Base-by-base conservation (phyloP, 2,113 vertebrate species). In the Strigops habroptila region DNA sequence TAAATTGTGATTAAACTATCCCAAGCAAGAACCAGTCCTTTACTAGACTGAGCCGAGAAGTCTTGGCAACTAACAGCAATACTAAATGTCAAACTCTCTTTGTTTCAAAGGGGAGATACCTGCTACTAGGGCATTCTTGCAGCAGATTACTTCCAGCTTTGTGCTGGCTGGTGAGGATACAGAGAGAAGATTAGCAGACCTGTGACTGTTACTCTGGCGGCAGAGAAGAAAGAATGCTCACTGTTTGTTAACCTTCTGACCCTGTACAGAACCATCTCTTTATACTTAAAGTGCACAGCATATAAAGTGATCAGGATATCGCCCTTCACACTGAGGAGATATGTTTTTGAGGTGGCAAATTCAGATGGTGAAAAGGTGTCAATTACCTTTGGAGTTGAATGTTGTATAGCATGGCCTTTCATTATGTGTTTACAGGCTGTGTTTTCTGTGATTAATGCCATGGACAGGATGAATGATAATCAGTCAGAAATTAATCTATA, bases 271-370 rank as follows among this genome's bases (percentile, higher is more conserved):
- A 53, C 4, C 1, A 6, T 23, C 12, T 55, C 16, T 70, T 52
- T 53, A 60, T n/a, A 30, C 22, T 63, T 16, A 15, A 80, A 64
- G 2, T 14, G 4, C 4, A 25, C 3, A 33, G 14, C 11, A 12
- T 24, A 21, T 4, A 71, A 4, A 46, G 9, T 0, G 0, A 46
- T n/a, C 64, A 23, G 1, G 3, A 8, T 73, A 7, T 64, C 28
- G 49, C 1, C 3, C 6, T 9, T 64, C 14, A 71, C 27, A n/a
- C 10, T 7, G 28, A 49, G 15, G 14, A 62, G 6, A 7, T 2
- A 4, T 22, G 1, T 33, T 92, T 74, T 37, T 73, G 51, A 73
- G 39, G 33, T 48, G 12, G 19, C 5, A 53, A 60, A 53, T n/a
- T 53, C 51, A 69, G 2, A 4, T n/a, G 3, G 5, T 64, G 18